These are phyloP conservation scores for Coccyzus lansbergi DNA, from an alignment of 2,797 vertebrate genomes.

Conservation along the genomic window DNA sequence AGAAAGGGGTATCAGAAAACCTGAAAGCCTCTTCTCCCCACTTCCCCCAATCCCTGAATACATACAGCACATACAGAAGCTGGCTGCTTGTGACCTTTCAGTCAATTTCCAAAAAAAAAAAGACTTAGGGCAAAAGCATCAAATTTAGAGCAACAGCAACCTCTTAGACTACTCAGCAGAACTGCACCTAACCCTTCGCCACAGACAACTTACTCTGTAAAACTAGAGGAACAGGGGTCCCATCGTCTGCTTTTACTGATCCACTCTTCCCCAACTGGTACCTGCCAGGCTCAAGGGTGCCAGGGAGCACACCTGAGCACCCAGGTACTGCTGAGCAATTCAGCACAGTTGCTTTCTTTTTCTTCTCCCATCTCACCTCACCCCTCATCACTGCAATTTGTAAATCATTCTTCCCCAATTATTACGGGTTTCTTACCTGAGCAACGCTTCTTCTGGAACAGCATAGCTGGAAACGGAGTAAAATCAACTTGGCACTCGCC, in stretches of 20 bases:
- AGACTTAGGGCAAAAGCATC: background rate
- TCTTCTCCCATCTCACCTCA: background rate
- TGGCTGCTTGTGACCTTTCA: background rate
- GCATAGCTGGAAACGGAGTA: background rate
- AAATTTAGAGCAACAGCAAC: background rate
- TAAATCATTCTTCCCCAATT: background rate
- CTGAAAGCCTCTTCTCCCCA: background rate
- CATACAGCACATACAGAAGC: rapidly evolving
- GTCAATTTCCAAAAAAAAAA: too few relatives aligned
- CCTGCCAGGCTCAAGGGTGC: background rate
- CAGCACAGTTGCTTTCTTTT: background rate
- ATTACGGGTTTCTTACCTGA: background rate
- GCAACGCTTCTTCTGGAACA: background rate
- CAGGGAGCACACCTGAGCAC: background rate
- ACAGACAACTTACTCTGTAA: background rate
- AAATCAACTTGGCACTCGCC: background rate
- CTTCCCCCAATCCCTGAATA: background rate
- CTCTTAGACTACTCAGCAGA: background rate
- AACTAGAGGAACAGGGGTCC: background rate
- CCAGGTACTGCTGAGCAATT: background rate
- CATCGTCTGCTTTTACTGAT: background rate
- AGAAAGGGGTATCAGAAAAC: background rate
- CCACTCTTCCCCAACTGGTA: rapidly evolving
- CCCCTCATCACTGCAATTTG: rapidly evolving
- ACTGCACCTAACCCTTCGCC: background rate